Evolutionary conservation across 2,888 invertebrate genomes (phyloP).

Genomic region (Lymantria dispar): DNA sequence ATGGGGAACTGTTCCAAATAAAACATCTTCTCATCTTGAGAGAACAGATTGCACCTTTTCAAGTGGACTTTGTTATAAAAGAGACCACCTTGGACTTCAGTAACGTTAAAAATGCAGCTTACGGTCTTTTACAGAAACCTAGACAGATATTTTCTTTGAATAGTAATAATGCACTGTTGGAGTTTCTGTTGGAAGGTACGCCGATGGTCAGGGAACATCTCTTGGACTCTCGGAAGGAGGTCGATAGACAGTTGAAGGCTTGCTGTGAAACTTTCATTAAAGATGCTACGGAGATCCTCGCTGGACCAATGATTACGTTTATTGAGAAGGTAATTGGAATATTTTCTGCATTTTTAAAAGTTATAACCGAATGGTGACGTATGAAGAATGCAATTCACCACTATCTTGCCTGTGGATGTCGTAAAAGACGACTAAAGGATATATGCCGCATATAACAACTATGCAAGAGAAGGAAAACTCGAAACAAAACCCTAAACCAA

Average conservation of each 20-base stretch:
- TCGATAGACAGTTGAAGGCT: slow-evolving; percentile 94
- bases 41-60: slow-evolving; percentile 99
- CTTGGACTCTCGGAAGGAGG: slow-evolving; percentile 97
- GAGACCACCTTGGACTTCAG: slow-evolving; percentile 97
- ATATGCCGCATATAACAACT: no score
- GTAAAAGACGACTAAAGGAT: no score
- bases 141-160: slow-evolving; percentile 93
- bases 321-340: slow-evolving; percentile 85
- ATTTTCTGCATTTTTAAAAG: background rate
- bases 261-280: slow-evolving; percentile 95
- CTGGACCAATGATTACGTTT: slow-evolving; percentile 88
- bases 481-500: no score
- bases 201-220: slow-evolving; percentile 96
- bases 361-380: no score
- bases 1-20: slow-evolving; percentile 98
- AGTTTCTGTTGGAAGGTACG: slow-evolving; percentile 95
- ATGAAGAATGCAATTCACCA: no score
- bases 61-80: slow-evolving; percentile 95
- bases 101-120: slow-evolving; percentile 93
- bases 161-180: slow-evolving; percentile 95
- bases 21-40: slow-evolving; percentile 98
- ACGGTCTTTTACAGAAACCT: slow-evolving; percentile 88
- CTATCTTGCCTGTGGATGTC: no score
- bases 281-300: slow-evolving; percentile 88
- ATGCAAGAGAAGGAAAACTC: no score